Evolutionary conservation across 2,888 invertebrate genomes (phyloP), one percentile per base, ranked within the genome.

Genomic region (Mimas tiliae): DNA sequence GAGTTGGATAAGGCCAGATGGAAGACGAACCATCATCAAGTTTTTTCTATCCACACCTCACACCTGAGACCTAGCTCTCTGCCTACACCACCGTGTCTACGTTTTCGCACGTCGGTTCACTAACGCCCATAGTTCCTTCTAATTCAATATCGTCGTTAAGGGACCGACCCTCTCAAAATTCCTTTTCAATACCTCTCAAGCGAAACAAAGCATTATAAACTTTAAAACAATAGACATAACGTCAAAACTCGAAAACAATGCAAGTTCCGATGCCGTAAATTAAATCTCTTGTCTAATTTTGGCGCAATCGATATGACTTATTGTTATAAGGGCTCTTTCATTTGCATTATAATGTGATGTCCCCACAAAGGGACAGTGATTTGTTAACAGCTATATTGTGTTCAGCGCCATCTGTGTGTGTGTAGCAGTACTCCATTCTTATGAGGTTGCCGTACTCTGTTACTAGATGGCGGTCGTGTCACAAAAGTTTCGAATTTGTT

Each of bases 211-310:
- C 19, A 42, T 42, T 42, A 19, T 42, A 38, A 16, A 19, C 42
- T 58, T 58, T 58, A 58, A 12, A 19, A 11, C 19, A 12, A 42
- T 19, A 19, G 12, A 6, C 4, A 58, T 58, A 38, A 19, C 11
- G 58, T 38, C 38, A 19, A 11, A 42, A 21, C 1, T 58, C 19
- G 9, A 58, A 48, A 51, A 51, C 62, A 63, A 51, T 45, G 65
- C 38, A 27, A 65, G 8, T 19, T 58, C 27, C 50, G 19, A 58
- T 4, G 58, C 58, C 42, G 58, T 78, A 76, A 76, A 74, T 76
- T 76, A 70, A 72, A 78, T 74, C 62, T 74, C 70, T 71, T 71
- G 74, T 71, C 69, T 76, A 77, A 72, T 65, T 72, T 65, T 73
- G 66, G 33, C 63, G 7, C 50, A 51, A 63, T 50, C 63, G 50